Evolutionary conservation across 1,140 invertebrate genomes (phyloP), one percentile per base, ranked within the genome.

Genomic region (Drosophila santomea): DNA sequence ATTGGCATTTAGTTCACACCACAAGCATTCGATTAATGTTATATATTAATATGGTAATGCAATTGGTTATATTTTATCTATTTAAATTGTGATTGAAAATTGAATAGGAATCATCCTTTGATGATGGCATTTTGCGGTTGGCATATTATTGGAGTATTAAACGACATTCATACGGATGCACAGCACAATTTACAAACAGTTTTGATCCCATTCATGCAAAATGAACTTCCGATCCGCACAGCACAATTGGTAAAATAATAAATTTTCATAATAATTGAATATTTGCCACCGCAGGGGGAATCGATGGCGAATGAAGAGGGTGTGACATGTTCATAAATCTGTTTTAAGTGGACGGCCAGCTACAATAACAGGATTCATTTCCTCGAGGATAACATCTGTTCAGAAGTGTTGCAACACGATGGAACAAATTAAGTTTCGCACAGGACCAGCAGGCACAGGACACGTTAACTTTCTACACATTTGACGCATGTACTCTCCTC

Each of bases 311-410:
- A 39, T 7, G 20, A 28, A 4, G 41, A 17, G 8, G 41, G 10
- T 25, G 41, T 35, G 60, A 25, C 25, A 38, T 55, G 41, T 56
- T 23, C 64, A 69, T 69, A 58, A 69, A 71, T 71, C 43, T 69
- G 50, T 71, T 39, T 41, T 50, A 59, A 48, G 48, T 51, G 48
- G 25, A 59, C 56, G 20, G 41, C 50, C 41, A 48, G 67, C 45
- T 41, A 60, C 47, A 73, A 84, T 77, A 74, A 76, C 63, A 63
- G 54, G 45, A 71, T 72, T 81, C 72, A 85, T 86, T 85, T 85
- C 74, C 78, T 81, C 54, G 45, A 75, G 78, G 82, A 86, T 85
- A 85, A 86, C 74, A 86, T 85, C 78, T 86, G 82, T 86, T 78
- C 48, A 50, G 76, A 59, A 69, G 80, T 79, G 80, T 79, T 83